A percentile compares a stretch with the other conserved stretches of the same genome.
Evolutionary conservation across 2,113 vertebrate species (phyloP).

Genomic region (Nycticryphes semicollaris): DNA sequence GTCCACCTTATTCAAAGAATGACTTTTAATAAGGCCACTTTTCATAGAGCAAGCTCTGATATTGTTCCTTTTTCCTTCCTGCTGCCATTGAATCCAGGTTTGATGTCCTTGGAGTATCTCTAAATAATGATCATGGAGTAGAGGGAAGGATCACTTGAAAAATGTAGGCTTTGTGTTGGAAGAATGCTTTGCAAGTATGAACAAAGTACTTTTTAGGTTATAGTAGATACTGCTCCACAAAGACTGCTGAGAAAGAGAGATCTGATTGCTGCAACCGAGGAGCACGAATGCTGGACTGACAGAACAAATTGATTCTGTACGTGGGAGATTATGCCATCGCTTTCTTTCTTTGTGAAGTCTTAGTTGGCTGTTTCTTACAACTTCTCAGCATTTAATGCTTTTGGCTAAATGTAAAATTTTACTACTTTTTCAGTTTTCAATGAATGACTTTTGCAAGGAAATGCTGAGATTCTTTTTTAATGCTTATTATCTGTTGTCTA

Average conservation of each 20-base stretch:
- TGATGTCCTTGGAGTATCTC: background rate
- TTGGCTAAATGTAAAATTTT: background rate
- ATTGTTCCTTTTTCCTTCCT: background rate
- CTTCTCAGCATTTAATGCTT: background rate
- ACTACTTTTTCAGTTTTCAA: background rate
- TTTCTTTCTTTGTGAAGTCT: background rate
- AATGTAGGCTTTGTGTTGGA: background rate
- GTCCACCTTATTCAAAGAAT: background rate
- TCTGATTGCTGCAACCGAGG: background rate
- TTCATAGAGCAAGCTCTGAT: background rate
- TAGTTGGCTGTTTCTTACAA: background rate
- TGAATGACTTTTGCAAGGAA: background rate
- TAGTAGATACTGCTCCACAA: background rate
- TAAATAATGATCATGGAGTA: background rate
- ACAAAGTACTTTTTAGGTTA: background rate
- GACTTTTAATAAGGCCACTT: background rate
- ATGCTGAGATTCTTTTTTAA: background rate
- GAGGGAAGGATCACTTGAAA: background rate
- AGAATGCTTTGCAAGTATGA: background rate
- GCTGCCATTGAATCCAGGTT: background rate
- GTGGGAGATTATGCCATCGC: background rate
- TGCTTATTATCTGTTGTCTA: background rate
- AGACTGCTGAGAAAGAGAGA: background rate
- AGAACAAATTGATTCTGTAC: fast-evolving
- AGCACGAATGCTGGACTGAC: fast-evolving